A percentile compares a stretch with the other conserved stretches of the same genome.
Conservation (phyloP, 2,797 vertebrate species). For the Mormyrus proboscirostris region DNA sequence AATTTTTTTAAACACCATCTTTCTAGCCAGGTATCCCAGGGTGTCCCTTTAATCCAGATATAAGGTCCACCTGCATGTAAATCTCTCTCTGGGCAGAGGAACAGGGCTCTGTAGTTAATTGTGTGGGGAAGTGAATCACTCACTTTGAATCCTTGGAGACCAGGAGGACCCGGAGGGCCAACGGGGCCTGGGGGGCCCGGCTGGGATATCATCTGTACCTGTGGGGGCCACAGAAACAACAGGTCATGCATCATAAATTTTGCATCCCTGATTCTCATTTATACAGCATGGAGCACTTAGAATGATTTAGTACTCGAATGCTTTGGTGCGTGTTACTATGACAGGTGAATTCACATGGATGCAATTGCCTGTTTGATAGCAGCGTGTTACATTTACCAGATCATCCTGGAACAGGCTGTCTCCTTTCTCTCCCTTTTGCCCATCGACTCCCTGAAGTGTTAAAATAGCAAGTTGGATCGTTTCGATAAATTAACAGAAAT, state of each 20-base stretch:
- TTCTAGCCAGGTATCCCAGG: conserved; percentile 65
- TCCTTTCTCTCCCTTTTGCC: conserved; percentile 81
- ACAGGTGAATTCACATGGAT: neutral
- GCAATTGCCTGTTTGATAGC: neutral
- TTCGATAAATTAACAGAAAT: neutral
- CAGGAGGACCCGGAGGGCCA: conserved; percentile 76
- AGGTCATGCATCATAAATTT: neutral
- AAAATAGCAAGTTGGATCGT: neutral
- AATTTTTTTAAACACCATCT: conserved; percentile 42
- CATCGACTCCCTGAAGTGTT: conserved; percentile 71
- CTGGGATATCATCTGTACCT: conserved; percentile 80
- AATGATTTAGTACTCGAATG: neutral
- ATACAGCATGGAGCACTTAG: neutral
- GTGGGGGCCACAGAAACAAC: conserved; percentile 12
- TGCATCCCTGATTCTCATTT: neutral
- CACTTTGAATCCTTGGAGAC: conserved; percentile 61
- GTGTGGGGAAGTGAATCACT: conserved; percentile 27
- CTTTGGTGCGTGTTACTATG: neutral
- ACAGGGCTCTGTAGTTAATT: neutral
- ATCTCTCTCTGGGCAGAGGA: conserved; percentile 6
- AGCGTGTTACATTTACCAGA: conserved; percentile 61
- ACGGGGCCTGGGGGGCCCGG: conserved; percentile 78
- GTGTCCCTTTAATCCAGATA: conserved; percentile 52
- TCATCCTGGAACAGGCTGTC: conserved; percentile 78
- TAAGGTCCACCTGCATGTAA: neutral